Evolutionary conservation across 2,888 invertebrate genomes (phyloP), one percentile per base, ranked within the genome.

Genomic region (Callinectes sapidus): DNA sequence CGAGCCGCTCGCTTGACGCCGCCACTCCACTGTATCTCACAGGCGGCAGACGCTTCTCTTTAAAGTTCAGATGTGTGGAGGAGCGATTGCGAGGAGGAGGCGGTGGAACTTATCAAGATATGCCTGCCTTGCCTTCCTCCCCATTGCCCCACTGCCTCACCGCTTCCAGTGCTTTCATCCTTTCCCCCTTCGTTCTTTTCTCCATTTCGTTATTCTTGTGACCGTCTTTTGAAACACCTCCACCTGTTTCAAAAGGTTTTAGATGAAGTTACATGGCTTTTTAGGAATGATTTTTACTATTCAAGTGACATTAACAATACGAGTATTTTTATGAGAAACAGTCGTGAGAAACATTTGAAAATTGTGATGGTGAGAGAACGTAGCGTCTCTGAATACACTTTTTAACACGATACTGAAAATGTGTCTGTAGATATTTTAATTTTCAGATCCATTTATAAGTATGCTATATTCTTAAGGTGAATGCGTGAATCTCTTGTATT

Each of bases 41-140:
- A 81, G 35, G 16, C 18, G 81, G 35, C 35, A 81, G 81, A 35
- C 81, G 81, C 35, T 81, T 81, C 81, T 81, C 81, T 81, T 81
- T 81, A 81, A 81, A 81, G 81, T 81, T 81, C 81, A 35, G 81
- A 81, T 35, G 81, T 32, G 81, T 35, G 35, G 81, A 35, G 81
- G 81, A 81, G 81, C 18, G 81, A 81, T 81, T 81, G 81, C 35
- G 35, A 32, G 13, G 81, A 81, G 18, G 35, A 10, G 81, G 81
- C 81, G 81, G 35, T 10, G 35, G 35, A 35, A 2, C n/a, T 81
- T 81, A 81, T 81, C 81, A 81, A 81, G 81, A 81, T 81, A 35
- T 32, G 81, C 35, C 28, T 28, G 13, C 81, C 81, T 16, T 81
- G 81, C 81, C 71, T 71, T 23, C 61, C 71, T 10, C 71, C n/a